Evolutionary conservation across 2,113 vertebrate species (phyloP).

Genomic region (Caranx melampygus): DNA sequence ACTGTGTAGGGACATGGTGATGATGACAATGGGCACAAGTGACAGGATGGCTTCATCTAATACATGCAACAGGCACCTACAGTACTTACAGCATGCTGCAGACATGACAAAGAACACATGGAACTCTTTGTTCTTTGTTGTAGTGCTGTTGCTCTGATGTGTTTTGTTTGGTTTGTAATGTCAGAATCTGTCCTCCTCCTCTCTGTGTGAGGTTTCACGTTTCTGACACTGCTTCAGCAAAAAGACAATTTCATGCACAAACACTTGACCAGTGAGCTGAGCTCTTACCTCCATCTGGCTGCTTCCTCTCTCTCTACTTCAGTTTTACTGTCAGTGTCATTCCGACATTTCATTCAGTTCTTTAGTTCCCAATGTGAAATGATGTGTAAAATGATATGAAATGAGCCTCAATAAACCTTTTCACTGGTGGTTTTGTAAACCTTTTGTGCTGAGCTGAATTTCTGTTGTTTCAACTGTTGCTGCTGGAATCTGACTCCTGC

Average conservation of each 20-base stretch:
- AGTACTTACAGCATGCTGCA: neutral
- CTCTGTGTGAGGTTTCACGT: neutral
- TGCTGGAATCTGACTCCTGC: conserved; percentile 39
- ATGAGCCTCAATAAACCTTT: conserved; percentile 16
- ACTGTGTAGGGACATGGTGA: no score
- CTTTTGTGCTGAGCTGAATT: conserved; percentile 44
- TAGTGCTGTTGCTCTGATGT: neutral
- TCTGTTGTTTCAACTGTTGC: conserved; percentile 13
- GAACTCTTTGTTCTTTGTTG: neutral
- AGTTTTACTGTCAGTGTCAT: conserved; percentile 21
- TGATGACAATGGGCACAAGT: neutral
- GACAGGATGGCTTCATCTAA: neutral
- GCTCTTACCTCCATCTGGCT: conserved; percentile 30
- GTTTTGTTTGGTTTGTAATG: neutral
- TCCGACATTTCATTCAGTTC: neutral
- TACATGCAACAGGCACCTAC: neutral
- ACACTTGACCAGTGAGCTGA: conserved; percentile 33
- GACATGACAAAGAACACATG: neutral
- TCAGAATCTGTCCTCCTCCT: neutral
- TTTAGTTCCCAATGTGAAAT: conserved; percentile 20
- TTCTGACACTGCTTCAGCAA: neutral
- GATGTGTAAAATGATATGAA: conserved; percentile 55
- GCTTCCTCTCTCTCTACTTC: conserved; percentile 25
- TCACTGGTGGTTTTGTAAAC: conserved; percentile 35
- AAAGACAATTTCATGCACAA: conserved; percentile 7